Conservation (phyloP, 2,888 invertebrate genomes). For the Resseliella maxima region DNA sequence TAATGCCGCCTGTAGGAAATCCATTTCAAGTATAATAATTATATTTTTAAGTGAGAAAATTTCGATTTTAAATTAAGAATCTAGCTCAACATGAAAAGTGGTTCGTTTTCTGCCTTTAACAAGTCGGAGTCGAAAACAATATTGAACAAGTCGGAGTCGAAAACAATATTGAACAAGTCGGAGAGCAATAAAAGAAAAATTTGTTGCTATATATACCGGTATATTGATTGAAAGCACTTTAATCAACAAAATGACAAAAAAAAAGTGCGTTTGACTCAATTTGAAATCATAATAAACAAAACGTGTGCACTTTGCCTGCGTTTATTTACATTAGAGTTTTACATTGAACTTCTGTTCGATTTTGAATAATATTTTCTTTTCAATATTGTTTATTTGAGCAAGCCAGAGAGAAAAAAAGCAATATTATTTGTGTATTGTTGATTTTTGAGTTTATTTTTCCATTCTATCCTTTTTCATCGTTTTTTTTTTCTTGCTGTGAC, state of each 20-base stretch:
- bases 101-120: too few relatives aligned
- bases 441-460: conserved; percentile 39
- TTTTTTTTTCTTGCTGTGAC: not conserved
- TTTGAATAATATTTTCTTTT: conserved; percentile 21
- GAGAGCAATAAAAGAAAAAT: not conserved
- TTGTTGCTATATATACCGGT: not conserved
- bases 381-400: not conserved
- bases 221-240: conserved; percentile 26
- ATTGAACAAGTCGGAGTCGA: not conserved
- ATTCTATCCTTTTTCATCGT: not conserved
- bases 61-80: not conserved
- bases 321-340: conserved; percentile 37
- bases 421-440: conserved; percentile 36
- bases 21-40: conserved; percentile 29
- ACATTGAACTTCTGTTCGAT: conserved; percentile 18
- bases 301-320: not conserved
- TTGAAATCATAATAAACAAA: conserved; percentile 41
- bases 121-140: not conserved
- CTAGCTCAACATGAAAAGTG: not conserved
- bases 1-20: not conserved
- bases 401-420: not conserved
- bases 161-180: not conserved
- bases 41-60: not conserved
- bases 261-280: not conserved
- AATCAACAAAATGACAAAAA: not conserved